Percentiles rank a stretch among this genome's conserved stretches.
Evolutionary conservation across 2,888 invertebrate genomes (phyloP).

Genomic region (Auanema sp.): DNA sequence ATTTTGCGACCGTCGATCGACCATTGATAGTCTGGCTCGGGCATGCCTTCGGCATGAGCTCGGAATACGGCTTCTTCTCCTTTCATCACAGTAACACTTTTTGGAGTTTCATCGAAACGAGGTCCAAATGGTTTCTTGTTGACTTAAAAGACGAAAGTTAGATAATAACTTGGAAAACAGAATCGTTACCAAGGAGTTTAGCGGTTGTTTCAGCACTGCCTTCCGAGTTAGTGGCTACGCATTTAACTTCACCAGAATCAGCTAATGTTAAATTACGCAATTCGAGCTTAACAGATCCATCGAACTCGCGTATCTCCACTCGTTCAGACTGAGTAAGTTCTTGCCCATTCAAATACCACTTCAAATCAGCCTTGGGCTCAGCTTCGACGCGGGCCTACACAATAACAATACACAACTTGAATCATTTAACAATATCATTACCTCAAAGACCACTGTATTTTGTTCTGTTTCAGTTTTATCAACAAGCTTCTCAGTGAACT

Average conservation of each 20-base stretch:
- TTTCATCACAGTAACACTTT: constrained; percentile 45
- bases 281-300: constrained; percentile 57
- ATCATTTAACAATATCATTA: constrained; percentile 16
- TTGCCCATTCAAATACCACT: constrained; percentile 57
- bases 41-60: constrained; percentile 55
- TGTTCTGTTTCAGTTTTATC: constrained; percentile 71
- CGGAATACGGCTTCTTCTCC: constrained; percentile 54
- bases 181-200: constrained; percentile 16
- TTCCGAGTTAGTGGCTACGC: constrained; percentile 64
- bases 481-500: constrained; percentile 60
- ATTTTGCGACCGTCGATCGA: constrained; percentile 52
- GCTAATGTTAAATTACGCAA: constrained; percentile 45
- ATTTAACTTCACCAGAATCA: constrained; percentile 61
- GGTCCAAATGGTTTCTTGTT: constrained; percentile 42
- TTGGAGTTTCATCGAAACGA: constrained; percentile 32
- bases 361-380: constrained; percentile 59
- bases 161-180: background rate
- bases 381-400: constrained; percentile 50
- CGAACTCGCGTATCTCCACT: constrained; percentile 58
- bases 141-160: constrained; percentile 12
- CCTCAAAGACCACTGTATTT: constrained; percentile 57
- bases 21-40: constrained; percentile 56
- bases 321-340: constrained; percentile 34
- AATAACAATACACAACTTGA: background rate
- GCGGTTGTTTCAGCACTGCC: constrained; percentile 37